These are phyloP conservation scores for Neofelis nebulosa DNA, from an alignment of 2,113 vertebrate species.

Conservation along the genomic window DNA sequence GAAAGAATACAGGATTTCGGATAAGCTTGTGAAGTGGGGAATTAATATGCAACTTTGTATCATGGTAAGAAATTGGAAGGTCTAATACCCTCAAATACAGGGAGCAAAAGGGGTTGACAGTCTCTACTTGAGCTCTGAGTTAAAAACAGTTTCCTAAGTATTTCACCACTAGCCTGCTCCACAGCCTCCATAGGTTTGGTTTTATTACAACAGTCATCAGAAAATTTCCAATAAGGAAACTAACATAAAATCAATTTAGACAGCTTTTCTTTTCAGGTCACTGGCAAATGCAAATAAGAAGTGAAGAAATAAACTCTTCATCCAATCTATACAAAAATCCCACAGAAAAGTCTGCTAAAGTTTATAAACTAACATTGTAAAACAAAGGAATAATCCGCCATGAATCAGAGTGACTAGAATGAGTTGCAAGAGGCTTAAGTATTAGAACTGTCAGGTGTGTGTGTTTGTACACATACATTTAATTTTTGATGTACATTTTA, in stretches of 20 bases:
- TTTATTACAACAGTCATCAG: background rate
- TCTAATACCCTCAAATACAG: background rate
- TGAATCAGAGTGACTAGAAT: background rate
- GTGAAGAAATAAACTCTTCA: background rate
- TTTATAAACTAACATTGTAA: slow-evolving; percentile 4
- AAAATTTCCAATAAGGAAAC: slow-evolving; percentile 27
- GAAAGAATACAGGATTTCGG: background rate
- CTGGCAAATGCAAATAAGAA: background rate
- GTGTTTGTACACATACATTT: background rate
- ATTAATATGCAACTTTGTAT: background rate
- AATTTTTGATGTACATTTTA: background rate
- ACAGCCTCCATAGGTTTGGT: background rate
- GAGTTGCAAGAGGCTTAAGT: background rate
- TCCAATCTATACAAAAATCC: background rate
- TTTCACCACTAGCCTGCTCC: background rate
- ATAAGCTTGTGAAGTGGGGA: background rate
- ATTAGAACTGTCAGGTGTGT: background rate
- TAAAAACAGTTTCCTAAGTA: slow-evolving; percentile 11
- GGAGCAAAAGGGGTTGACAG: background rate
- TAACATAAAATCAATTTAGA: background rate
- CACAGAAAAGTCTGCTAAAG: background rate
- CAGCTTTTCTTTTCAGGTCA: background rate
- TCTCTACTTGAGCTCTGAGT: background rate
- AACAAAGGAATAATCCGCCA: background rate
- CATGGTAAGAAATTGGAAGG: background rate